Conservation (phyloP, 2,797 vertebrate genomes). For the Intellagama lesueurii region DNA sequence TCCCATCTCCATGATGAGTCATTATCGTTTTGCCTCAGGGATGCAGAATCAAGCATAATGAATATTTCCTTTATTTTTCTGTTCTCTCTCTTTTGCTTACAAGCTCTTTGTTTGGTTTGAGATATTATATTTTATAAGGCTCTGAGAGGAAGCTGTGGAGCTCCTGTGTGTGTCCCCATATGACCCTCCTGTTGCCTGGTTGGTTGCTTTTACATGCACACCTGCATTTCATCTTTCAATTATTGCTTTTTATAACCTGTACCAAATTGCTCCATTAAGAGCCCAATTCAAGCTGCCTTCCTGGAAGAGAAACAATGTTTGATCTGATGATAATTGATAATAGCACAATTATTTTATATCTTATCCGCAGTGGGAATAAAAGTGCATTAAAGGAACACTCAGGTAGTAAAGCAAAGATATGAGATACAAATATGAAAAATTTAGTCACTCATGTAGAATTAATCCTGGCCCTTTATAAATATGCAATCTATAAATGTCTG, state of each 20-base stretch:
- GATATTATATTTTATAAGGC: constrained; percentile 18
- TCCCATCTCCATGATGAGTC: no score
- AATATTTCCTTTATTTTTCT: no score
- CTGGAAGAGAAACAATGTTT: constrained; percentile 66
- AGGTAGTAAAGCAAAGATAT: constrained; percentile 17
- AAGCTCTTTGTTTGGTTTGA: neutral
- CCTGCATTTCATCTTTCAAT: constrained; percentile 66
- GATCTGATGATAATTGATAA: constrained; percentile 65
- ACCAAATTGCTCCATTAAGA: constrained; percentile 67
- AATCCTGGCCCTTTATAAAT: neutral
- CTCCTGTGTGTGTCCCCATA: constrained; percentile 45
- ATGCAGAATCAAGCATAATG: no score
- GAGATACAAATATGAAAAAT: constrained; percentile 44
- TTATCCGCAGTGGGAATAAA: constrained; percentile 39
- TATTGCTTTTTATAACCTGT: constrained; percentile 65
- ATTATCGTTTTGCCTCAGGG: no score
- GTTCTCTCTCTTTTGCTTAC: neutral
- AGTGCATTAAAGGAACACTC: constrained; percentile 2
- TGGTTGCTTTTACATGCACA: constrained; percentile 49
- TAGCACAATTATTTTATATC: constrained; percentile 33
- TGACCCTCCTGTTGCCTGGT: constrained; percentile 61
- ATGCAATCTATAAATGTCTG: neutral
- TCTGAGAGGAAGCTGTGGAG: constrained; percentile 38
- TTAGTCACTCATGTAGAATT: constrained; percentile 20
- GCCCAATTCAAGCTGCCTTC: constrained; percentile 52